Conservation (phyloP, 2,888 invertebrate genomes). For the Exocentrus adspersus region DNA sequence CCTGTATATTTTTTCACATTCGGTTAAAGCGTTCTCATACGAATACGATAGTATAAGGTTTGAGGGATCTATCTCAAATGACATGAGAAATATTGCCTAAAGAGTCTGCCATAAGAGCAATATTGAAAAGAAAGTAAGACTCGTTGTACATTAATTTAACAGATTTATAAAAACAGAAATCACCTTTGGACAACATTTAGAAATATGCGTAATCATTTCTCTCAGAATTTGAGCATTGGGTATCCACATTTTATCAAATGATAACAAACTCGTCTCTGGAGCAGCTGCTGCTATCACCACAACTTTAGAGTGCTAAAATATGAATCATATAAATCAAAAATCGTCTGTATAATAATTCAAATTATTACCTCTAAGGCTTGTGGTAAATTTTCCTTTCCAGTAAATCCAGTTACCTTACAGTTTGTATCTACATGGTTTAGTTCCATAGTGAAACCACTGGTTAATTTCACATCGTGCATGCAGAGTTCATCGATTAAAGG, state of each 20-base stretch:
- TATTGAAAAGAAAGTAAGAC: too few species aligned
- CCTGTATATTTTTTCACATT: too few species aligned
- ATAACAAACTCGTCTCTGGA: constrained; percentile 40
- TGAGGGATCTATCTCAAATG: too few species aligned
- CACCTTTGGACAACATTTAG: constrained; percentile 54
- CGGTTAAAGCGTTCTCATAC: too few species aligned
- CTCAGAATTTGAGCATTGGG: constrained; percentile 55
- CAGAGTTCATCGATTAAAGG: constrained; percentile 69
- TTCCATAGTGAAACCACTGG: constrained; percentile 61
- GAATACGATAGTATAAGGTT: too few species aligned
- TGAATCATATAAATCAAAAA: too few species aligned
- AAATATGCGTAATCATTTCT: constrained; percentile 50
- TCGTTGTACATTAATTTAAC: too few species aligned
- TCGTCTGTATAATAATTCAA: too few species aligned
- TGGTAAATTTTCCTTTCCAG: constrained; percentile 52
- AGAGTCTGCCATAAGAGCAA: too few species aligned
- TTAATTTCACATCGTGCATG: constrained; percentile 66
- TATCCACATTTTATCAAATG: constrained; percentile 53
- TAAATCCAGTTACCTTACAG: constrained; percentile 59
- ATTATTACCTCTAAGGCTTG: constrained; percentile 52
- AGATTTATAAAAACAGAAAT: too few species aligned
- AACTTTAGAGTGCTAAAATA: constrained; percentile 53
- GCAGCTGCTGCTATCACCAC: constrained; percentile 55
- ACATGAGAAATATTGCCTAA: too few species aligned
- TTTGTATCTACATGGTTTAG: constrained; percentile 64